These are phyloP conservation scores for Hoplodrina blanda DNA, from an alignment of 2,888 invertebrate species.

Conservation along the genomic window DNA sequence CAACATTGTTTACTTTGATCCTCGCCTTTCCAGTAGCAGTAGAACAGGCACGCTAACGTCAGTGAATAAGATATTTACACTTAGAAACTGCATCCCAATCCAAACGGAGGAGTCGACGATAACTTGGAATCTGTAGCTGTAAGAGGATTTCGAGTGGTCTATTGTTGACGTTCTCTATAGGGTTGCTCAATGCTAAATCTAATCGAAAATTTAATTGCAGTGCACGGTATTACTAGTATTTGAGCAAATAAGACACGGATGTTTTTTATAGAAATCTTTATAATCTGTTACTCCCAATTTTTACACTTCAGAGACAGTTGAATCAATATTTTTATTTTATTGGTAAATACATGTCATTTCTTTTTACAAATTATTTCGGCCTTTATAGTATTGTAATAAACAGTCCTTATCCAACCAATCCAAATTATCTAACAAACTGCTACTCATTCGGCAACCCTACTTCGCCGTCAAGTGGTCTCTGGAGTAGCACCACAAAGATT, in stretches of 20 bases:
- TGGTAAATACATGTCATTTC: neutral
- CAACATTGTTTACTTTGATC: slow-evolving; percentile 6
- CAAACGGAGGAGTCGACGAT: slow-evolving; percentile 37
- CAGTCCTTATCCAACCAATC: neutral
- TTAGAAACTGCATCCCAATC: slow-evolving; percentile 49
- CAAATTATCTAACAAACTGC: slow-evolving; percentile 5
- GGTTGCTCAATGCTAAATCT: slow-evolving; percentile 13
- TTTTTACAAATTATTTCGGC: neutral
- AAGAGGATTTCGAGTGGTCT: slow-evolving; percentile 54
- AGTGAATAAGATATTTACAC: slow-evolving; percentile 50
- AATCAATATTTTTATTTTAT: neutral
- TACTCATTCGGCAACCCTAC: slow-evolving; percentile 29
- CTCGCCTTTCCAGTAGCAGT: slow-evolving; percentile 1
- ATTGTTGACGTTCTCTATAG: slow-evolving; percentile 51
- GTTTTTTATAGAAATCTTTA: neutral
- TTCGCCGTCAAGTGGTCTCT: slow-evolving; percentile 33
- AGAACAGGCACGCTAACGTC: slow-evolving; percentile 24
- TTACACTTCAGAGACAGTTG: neutral
- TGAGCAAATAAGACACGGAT: neutral
- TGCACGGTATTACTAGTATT: neutral
- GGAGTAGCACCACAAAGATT: slow-evolving; percentile 51
- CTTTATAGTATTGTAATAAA: neutral
- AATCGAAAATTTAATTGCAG: slow-evolving; percentile 7
- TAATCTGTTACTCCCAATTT: neutral
- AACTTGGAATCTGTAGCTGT: slow-evolving; percentile 52